phyloP scores from a whole-genome alignment of 2,888 invertebrate genomes.

The Ormyrus thymus region DNA sequence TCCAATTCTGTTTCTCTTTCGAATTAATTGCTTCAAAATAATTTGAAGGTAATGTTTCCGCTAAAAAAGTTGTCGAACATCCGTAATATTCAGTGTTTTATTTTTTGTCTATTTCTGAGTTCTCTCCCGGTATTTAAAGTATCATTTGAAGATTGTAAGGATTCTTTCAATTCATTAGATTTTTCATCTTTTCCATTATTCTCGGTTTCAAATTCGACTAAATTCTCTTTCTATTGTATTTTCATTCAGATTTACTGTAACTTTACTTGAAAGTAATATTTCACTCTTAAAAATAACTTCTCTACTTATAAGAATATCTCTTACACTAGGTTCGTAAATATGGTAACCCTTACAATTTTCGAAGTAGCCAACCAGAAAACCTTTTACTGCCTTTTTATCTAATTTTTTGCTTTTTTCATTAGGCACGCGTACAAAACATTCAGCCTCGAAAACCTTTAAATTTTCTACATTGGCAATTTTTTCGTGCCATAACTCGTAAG shows the following conservation, averaged over 20 bases:
- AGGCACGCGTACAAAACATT: constrained; percentile 52
- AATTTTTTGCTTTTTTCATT: constrained; percentile 35
- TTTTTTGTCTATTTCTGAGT: constrained; percentile 10
- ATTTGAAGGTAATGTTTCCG: constrained; percentile 21
- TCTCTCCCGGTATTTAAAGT: no score
- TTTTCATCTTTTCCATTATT: no score
- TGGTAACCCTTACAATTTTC: constrained; percentile 26
- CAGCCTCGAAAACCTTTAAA: constrained; percentile 54
- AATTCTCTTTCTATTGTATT: no score
- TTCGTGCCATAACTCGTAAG: constrained; percentile 52
- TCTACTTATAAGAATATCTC: constrained; percentile 27
- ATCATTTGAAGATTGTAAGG: no score
- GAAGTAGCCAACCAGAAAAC: constrained; percentile 29
- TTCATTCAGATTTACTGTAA: no score
- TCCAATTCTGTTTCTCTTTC: constrained; percentile 16
- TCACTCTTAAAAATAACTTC: no score
- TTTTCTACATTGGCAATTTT: constrained; percentile 32
- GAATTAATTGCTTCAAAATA: constrained; percentile 29
- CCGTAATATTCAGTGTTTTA: constrained; percentile 26
- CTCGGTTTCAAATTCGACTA: no score
- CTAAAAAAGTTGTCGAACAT: background rate
- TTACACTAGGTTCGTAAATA: constrained; percentile 21
- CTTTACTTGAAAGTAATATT: no score
- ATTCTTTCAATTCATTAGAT: no score
- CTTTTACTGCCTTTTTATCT: constrained; percentile 36